Conservation (phyloP, 2,113 vertebrate species). For the Callipepla squamata region DNA sequence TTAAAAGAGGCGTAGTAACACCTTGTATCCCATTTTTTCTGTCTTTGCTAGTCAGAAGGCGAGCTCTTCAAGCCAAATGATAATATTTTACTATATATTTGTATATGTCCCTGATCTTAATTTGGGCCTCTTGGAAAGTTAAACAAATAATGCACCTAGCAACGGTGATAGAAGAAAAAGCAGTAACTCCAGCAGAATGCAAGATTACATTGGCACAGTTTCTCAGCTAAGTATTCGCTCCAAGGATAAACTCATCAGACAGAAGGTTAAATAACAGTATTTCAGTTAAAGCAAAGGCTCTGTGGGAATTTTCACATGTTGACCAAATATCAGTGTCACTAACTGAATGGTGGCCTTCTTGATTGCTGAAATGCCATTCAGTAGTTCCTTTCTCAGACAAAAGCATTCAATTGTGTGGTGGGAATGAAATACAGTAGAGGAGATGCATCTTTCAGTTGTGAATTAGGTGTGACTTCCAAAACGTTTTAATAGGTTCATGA, state of each 20-base stretch:
- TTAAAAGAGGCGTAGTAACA: background rate
- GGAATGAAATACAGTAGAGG: background rate
- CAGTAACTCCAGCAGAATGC: background rate
- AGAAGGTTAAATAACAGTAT: background rate
- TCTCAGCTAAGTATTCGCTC: background rate
- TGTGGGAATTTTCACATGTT: background rate
- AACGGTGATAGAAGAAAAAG: background rate
- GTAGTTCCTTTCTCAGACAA: background rate
- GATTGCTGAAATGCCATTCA: background rate
- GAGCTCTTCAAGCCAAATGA: background rate
- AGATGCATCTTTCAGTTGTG: background rate
- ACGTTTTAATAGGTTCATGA: background rate
- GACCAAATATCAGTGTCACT: background rate
- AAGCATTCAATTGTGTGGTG: background rate
- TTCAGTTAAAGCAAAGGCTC: background rate
- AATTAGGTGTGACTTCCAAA: background rate
- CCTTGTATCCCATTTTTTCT: background rate
- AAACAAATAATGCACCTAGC: background rate
- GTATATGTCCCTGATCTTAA: background rate
- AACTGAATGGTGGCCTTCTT: background rate
- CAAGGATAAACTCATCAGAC: background rate
- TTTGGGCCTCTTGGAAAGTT: background rate
- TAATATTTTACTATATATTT: background rate
- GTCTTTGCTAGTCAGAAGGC: background rate
- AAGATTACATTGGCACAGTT: background rate